Evolutionary conservation across 2,888 invertebrate species (phyloP).

Genomic region (Glyphotaelius pellucidus): DNA sequence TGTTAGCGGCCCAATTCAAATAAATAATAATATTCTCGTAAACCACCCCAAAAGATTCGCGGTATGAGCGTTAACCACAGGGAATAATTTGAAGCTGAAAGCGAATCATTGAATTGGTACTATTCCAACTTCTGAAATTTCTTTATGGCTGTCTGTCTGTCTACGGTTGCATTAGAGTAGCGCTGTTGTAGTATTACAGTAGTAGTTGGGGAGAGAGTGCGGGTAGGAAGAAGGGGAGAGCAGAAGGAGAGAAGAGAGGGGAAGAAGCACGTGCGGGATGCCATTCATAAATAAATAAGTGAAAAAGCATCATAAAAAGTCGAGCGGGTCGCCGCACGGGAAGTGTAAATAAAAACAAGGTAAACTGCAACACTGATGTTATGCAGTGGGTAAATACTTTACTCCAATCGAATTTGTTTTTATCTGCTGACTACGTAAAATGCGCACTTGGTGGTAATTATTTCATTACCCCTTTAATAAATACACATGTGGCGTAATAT

Average conservation of each 20-base stretch:
- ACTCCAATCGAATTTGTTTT: background rate
- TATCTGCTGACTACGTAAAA: background rate
- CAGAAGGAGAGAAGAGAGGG: background rate
- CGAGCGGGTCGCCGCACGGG: constrained; percentile 37
- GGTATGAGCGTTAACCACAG: background rate
- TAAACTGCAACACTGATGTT: constrained; percentile 43
- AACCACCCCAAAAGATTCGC: background rate
- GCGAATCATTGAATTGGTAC: background rate
- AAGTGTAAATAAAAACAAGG: constrained; percentile 57
- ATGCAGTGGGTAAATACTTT: background rate
- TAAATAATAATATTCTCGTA: no score
- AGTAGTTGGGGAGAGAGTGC: background rate
- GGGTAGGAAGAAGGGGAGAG: background rate
- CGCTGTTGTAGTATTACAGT: background rate
- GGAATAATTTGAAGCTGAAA: background rate
- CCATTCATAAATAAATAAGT: constrained; percentile 63
- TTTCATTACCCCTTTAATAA: background rate
- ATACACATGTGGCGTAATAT: background rate
- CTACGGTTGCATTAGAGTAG: background rate
- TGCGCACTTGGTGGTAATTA: background rate
- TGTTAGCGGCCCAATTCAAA: no score
- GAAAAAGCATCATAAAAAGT: constrained; percentile 46
- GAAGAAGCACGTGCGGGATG: constrained; percentile 51
- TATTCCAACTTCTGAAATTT: background rate
- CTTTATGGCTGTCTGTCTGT: constrained; percentile 12